Base-by-base conservation (phyloP, 2,113 vertebrate species). In the Actenoides hombroni region DNA sequence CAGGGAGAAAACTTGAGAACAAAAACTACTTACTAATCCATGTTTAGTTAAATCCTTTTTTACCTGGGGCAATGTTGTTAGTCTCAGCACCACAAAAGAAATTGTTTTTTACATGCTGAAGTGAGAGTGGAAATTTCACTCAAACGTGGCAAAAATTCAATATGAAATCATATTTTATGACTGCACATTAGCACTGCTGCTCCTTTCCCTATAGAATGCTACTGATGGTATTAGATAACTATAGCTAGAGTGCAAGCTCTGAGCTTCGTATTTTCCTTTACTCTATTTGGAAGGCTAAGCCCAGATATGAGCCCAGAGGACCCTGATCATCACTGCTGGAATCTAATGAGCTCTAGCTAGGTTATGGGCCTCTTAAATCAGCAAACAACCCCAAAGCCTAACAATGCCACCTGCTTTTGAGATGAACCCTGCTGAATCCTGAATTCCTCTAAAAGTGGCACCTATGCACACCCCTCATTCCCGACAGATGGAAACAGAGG, bases 1-100 rank as follows among this genome's bases (percentile, higher is more conserved):
- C 33, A 73, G 35, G 31, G 69, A 87, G 71, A 63, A 94, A 75
- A 77, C 17, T 89, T 2, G 1, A 61, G 35, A 84, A 67, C 25
- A 78, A 78, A 90, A 71, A 10, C 21, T 25, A 46, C 33, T 81
- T 68, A 26, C 20, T 88, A 89, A 92, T 91, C 61, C 28, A 60
- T 78, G 90, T 68, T 86, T 75, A 84, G 54, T 91, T 92, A 74
- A 94, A 90, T 75, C 17, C 44, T 74, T 93, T 93, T 91, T 93
- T 67, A 92, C 86, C 84, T 79, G 75, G 48, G 90, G 83, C 69
- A 53, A 33, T 46, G 12, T 29, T 88, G 8, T 46, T 92, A 39
- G 23, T 31, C 93, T 89, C 54, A 59, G 84, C 48, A n/a, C 1
- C 15, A 90, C 44, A 76, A 94, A 95, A 93, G 51, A 56, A 71